Base-by-base conservation (phyloP, 1,140 invertebrate species). In the Ostrea denselamellosa region DNA sequence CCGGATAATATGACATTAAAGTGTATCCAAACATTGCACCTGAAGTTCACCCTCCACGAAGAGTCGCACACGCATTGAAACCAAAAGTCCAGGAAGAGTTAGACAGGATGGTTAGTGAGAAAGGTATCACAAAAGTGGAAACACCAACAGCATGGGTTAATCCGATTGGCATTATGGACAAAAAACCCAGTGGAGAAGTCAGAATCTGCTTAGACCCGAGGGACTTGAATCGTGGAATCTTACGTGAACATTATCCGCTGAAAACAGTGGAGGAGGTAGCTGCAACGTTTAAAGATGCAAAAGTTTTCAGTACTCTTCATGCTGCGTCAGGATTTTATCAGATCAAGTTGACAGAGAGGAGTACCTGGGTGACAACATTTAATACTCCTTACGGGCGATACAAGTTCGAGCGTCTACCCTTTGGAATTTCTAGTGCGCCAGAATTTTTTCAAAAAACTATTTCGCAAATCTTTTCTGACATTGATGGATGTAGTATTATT, bases 111-210 rank as follows among this genome's bases (percentile, higher is more conserved):
- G 86, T 62, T 9, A 56, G 83, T 56, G 10, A 28, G 34, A n/a
- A 51, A 4, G 81, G 83, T 9, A 87, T 87, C 25, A 28, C 28
- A 0, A 83, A 83, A 25, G 54, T 65, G 19, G 58, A 58, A 12
- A 28, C 83, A 51, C 81, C 82, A 14, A 84, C 86, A 3, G 58
- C 83, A 52, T 87, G 86, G 86, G 82, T 87, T 17, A 87, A 65
- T 44, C 19, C 56, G 10, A 84, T 87, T 17, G 82, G 51, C 54
- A 65, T 83, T 25, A 81, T 83, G 8, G 17, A n/a, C n/a, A n/a
- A 62, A 62, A 87, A 87, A 65, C 54, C 22, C 34, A 84, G 52
- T 65, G 86, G 86, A 9, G 68, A 84, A 22, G 7, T 84, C 51
- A 17, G 82, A 44, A 84, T 84, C 83, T 87, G 86, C 68, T 34